Evolutionary conservation across 2,113 vertebrate species (phyloP).

Genomic region (Odocoileus hemionus): DNA sequence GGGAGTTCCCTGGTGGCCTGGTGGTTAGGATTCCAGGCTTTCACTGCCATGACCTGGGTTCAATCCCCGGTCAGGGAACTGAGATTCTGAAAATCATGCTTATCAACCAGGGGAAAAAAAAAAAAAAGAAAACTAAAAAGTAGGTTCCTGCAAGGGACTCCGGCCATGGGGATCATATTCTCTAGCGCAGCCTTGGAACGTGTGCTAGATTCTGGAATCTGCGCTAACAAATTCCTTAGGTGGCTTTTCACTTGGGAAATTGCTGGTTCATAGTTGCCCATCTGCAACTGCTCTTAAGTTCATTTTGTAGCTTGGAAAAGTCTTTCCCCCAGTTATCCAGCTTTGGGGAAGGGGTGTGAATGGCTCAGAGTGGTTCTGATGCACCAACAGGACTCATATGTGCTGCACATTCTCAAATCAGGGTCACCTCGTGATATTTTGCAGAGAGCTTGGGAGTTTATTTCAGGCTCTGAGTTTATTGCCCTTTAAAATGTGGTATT

Average conservation of each 20-base stretch:
- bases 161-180: background rate
- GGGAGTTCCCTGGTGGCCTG: background rate
- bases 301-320: background rate
- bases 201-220: background rate
- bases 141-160: background rate
- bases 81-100: background rate
- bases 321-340: background rate
- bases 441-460: background rate
- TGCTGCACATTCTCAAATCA: background rate
- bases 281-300: background rate
- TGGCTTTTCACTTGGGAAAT: background rate
- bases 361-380: background rate
- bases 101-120: background rate
- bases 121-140: background rate
- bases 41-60: background rate
- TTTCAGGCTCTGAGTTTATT: background rate
- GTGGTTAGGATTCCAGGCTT: background rate
- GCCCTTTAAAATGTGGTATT: background rate
- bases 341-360: background rate
- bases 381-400: rapidly evolving
- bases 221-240: background rate
- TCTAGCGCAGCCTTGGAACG: background rate
- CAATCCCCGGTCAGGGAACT: background rate
- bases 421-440: background rate
- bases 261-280: background rate